Base-by-base conservation (phyloP, 1,140 invertebrate genomes). In the Lerema accius region DNA sequence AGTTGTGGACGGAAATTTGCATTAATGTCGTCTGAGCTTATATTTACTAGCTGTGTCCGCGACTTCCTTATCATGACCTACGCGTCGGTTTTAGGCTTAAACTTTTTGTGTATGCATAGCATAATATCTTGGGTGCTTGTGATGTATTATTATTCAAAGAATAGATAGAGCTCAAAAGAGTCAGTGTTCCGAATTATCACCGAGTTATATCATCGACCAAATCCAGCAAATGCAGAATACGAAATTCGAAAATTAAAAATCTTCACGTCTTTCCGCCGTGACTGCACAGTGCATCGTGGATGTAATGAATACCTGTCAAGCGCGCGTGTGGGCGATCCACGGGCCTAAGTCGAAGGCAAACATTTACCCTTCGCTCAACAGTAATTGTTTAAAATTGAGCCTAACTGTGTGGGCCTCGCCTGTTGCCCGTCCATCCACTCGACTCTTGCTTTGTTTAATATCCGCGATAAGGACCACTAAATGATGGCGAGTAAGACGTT, bases 351-450 rank as follows among this genome's bases (percentile, higher is more conserved):
- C 83, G 85, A 88, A 88, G 55, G 78, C 80, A 88, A 88, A 88
- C 85, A 88, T 88, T 88, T 88, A 78, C 85, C 81, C 79, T 86
- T 85, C 83, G 83, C 78, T 84, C 84, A 82, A 75, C 79, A 82
- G 84, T 89, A 89, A 86, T 88, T 88, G 85, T 88, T 88, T 85
- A 88, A 88, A 86, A 88, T 88, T 86, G 85, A 82, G 76, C 82
- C 85, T 87, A 87, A 87, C 82, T 87, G 84, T 87, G 84, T 87
- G 84, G 84, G 82, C 82, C 77, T 76, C 63, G 80, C 71, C 80
- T 82, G 82, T 80, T 82, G 76, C 74, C 74, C 65, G 73, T 71
- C 73, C 75, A 67, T 71, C 58, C 66, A 56, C 63, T 76, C 72
- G 64, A 65, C 64, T 71, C 68, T 74, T 73, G 69, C 73, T 76